These are phyloP conservation scores for Orius laevigatus DNA, from an alignment of 1,140 invertebrate genomes.

Conservation along the genomic window DNA sequence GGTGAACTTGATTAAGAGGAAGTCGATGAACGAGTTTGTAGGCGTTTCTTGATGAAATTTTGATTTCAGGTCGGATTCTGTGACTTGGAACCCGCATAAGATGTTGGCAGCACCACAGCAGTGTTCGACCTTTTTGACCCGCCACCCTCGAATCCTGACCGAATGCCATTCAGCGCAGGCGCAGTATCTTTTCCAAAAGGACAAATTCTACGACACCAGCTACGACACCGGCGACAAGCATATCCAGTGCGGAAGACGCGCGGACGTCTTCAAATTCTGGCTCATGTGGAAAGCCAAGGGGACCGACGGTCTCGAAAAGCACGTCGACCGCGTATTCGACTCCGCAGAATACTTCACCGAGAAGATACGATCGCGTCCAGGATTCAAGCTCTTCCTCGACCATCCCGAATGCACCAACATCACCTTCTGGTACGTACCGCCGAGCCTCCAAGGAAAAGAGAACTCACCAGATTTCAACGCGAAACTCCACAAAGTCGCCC, in stretches of 20 bases:
- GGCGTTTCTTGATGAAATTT: too few species aligned
- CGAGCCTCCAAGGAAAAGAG: conserved; percentile 44
- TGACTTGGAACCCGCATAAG: conserved; percentile 91
- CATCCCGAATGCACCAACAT: conserved; percentile 84
- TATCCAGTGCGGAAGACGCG: conserved; percentile 80
- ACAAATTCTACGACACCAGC: conserved; percentile 86
- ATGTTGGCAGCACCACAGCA: conserved; percentile 76
- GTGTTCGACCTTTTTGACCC: conserved; percentile 68
- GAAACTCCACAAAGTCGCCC: conserved; percentile 65
- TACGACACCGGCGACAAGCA: conserved; percentile 91
- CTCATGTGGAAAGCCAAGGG: conserved; percentile 96
- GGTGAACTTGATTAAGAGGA: too few species aligned
- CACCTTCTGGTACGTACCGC: conserved; percentile 89
- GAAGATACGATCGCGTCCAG: conserved; percentile 45
- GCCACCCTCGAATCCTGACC: conserved; percentile 47
- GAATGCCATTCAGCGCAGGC: conserved; percentile 53
- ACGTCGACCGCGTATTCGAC: conserved; percentile 63
- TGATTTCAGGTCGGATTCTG: conserved; percentile 62
- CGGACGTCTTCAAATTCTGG: conserved; percentile 92
- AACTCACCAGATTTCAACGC: conserved; percentile 42
- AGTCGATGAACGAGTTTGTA: too few species aligned
- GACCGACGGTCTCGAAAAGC: conserved; percentile 56
- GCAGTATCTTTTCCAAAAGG: conserved; percentile 85
- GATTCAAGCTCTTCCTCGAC: conserved; percentile 56
- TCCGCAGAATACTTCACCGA: conserved; percentile 52